These are phyloP conservation scores for Heliothis peltigera DNA, from an alignment of 2,888 invertebrate species.

Conservation along the genomic window DNA sequence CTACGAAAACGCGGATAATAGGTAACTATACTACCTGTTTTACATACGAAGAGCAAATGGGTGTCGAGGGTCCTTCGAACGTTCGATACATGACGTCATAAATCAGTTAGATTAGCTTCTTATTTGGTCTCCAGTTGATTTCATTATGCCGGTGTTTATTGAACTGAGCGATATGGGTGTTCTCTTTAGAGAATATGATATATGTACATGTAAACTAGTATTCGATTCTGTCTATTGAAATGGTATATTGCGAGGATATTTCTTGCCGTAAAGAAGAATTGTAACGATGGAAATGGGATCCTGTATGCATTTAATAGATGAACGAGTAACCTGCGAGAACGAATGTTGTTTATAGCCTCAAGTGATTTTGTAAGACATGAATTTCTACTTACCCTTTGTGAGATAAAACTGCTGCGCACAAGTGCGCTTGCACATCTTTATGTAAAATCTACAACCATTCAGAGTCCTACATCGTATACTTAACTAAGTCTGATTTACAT, in stretches of 20 bases:
- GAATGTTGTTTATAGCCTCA: conserved; percentile 48
- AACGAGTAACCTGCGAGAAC: conserved; percentile 37
- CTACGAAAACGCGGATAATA: conserved; percentile 69
- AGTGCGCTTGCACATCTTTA: neutral
- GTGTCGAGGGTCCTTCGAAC: conserved; percentile 48
- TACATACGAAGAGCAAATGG: conserved; percentile 61
- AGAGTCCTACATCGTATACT: conserved; percentile 8
- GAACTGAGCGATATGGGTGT: conserved; percentile 25
- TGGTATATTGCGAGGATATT: conserved; percentile 16
- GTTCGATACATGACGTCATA: conserved; percentile 50
- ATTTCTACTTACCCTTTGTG: conserved; percentile 34
- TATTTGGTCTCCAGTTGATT: conserved; percentile 45
- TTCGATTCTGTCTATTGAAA: conserved; percentile 22
- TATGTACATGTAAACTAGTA: too few relatives aligned
- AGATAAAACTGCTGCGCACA: conserved; percentile 22
- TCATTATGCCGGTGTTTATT: conserved; percentile 41
- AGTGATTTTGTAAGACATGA: conserved; percentile 42
- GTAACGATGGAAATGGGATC: conserved; percentile 9
- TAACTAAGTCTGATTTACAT: conserved; percentile 20
- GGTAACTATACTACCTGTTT: conserved; percentile 64
- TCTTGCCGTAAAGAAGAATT: conserved; percentile 26
- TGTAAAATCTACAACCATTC: conserved; percentile 5
- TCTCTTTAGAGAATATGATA: conserved; percentile 20
- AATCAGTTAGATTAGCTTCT: conserved; percentile 47
- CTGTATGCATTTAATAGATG: conserved; percentile 2